phyloP scores from a whole-genome alignment of 1,140 invertebrate genomes.

The Frieseomelitta varia region DNA sequence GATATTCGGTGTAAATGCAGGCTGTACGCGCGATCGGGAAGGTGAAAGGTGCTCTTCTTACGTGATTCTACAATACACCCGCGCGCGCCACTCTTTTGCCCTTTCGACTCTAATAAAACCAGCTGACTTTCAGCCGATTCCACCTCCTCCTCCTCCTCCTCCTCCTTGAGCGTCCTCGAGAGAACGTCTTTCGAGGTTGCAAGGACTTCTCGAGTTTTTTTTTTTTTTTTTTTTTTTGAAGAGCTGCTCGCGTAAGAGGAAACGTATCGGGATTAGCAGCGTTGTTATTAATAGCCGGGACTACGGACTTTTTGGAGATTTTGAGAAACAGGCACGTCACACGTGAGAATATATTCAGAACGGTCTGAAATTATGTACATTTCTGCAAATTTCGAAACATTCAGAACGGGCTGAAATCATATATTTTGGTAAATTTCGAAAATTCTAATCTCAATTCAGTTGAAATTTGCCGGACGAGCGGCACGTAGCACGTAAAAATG shows the following conservation, averaged over 20 bases:
- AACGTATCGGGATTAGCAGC: neutral
- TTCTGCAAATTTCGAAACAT: too few relatives aligned
- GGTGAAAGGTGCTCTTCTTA: slow-evolving; percentile 78
- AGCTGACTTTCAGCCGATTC: slow-evolving; percentile 7
- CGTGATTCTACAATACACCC: slow-evolving; percentile 75
- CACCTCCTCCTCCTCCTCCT: slow-evolving; percentile 64
- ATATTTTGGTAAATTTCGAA: too few relatives aligned
- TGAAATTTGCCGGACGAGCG: too few relatives aligned
- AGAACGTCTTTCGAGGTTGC: slow-evolving; percentile 2
- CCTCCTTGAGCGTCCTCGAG: slow-evolving; percentile 18
- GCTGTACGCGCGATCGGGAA: slow-evolving; percentile 49
- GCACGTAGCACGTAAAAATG: too few relatives aligned
- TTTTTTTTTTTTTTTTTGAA: neutral
- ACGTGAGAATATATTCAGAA: too few relatives aligned
- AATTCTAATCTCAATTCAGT: too few relatives aligned
- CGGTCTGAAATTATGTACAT: too few relatives aligned
- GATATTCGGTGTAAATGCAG: slow-evolving; percentile 46
- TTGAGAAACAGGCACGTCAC: too few relatives aligned
- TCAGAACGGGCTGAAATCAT: too few relatives aligned
- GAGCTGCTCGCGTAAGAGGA: neutral
- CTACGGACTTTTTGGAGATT: too few relatives aligned
- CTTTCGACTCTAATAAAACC: slow-evolving; percentile 70
- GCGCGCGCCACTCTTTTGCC: slow-evolving; percentile 59
- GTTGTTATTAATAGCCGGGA: too few relatives aligned
- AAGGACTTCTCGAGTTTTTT: neutral